Evolutionary conservation across 2,797 vertebrate species (phyloP), one percentile per base, ranked within the genome.

Genomic region (Falco naumanni): DNA sequence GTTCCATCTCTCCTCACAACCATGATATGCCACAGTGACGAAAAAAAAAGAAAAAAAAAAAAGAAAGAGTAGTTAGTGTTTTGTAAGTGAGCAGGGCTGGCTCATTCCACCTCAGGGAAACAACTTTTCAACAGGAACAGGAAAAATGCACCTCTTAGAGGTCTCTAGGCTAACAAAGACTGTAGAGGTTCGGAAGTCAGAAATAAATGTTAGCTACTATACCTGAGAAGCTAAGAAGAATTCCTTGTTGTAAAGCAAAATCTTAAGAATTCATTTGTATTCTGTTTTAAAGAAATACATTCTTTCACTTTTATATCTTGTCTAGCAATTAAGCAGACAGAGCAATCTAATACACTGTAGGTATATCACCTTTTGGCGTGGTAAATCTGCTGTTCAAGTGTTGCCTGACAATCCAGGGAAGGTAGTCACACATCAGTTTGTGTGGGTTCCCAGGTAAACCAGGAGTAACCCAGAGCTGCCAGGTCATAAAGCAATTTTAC

Each of bases 1-100:
- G 31, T 70, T 92, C 61, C 5, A 0, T 48, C 33, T 69, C 16
- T 39, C 21, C 17, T 31, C 19, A 45, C 0, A 0, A 78, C 13
- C 54, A 34, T 0, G 3, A 89, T 13, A 66, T 29, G 59, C 28
- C 41, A 54, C 60, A 39, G 31, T 28, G 33, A 75, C 34, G 88
- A 92, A 19, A 24, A 31, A 63, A 29, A 41, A 63, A 25, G 29
- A 8, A 12, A 28, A 63, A 63, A 39, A 10, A 45, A 31, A 54
- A 29, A 60, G 29, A 16, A 37, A 9, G n/a, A 11, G 7, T 26
- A 64, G 51, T 68, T 33, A 53, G 6, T n/a, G 21, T 45, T 87
- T 81, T 82, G 3, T 50, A 57, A 64, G 37, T 24, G 51, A 80
- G 43, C 13, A 34, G 37, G 24, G 20, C 5, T 70, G 34, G 33